These are phyloP conservation scores for Chinchilla lanigera DNA, from an alignment of 2,113 vertebrate genomes.

Conservation along the genomic window DNA sequence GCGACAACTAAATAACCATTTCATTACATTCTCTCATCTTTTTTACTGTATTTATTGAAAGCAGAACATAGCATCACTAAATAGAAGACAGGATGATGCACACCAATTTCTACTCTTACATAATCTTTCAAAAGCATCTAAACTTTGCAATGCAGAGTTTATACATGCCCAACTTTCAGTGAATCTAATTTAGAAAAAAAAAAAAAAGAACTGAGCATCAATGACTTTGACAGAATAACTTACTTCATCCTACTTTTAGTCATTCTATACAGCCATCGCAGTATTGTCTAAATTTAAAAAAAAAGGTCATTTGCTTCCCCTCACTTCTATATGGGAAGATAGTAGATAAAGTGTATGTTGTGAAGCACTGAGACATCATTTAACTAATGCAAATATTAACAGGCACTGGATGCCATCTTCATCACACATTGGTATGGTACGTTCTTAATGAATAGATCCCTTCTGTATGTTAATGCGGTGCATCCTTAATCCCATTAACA, in stretches of 20 bases:
- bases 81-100: not conserved
- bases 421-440: rapidly evolving
- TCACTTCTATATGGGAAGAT: not conserved
- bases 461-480: not conserved
- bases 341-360: not conserved
- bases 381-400: not conserved
- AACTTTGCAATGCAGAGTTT: not conserved
- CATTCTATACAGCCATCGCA: not conserved
- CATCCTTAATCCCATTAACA: not conserved
- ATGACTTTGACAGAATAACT: not conserved
- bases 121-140: constrained; percentile 21
- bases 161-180: not conserved
- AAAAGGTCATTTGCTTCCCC: not conserved
- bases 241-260: not conserved
- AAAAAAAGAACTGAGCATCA: not conserved
- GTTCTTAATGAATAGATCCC: not conserved
- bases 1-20: not conserved
- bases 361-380: not conserved
- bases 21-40: not conserved
- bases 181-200: not conserved
- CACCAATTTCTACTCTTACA: not conserved
- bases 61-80: not conserved
- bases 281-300: not conserved
- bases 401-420: not conserved
- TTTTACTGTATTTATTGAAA: not conserved